Conservation (phyloP, 2,888 invertebrate genomes). For the Lobophora halterata region DNA sequence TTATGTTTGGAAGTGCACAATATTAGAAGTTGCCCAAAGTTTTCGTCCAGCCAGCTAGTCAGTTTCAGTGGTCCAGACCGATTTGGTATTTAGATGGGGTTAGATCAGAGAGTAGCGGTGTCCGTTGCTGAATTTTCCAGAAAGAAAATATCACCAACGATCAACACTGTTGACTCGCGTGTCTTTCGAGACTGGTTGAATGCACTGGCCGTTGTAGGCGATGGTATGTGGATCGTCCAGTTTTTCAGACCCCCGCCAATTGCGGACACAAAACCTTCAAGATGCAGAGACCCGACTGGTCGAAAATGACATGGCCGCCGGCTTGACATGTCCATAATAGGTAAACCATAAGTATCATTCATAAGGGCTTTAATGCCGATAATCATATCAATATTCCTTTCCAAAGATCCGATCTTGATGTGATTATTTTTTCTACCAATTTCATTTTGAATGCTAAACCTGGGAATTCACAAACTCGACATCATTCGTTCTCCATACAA, state of each 20-base stretch:
- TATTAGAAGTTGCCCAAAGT: constrained; percentile 39
- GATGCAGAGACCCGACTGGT: constrained; percentile 72
- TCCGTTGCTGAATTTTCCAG: constrained; percentile 77
- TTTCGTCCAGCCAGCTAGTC: constrained; percentile 46
- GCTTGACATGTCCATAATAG: constrained; percentile 75
- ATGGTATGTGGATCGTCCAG: constrained; percentile 81
- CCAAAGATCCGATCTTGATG: constrained; percentile 46
- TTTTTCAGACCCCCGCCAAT: constrained; percentile 79
- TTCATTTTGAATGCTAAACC: constrained; percentile 26
- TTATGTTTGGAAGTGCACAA: constrained; percentile 34
- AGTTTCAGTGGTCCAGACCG: constrained; percentile 58
- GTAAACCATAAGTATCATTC: constrained; percentile 81
- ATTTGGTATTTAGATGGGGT: constrained; percentile 55
- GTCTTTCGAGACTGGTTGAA: constrained; percentile 64
- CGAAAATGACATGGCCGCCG: constrained; percentile 72
- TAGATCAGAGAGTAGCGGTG: constrained; percentile 67
- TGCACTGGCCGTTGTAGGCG: constrained; percentile 77
- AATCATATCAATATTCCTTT: constrained; percentile 56
- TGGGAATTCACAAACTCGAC: constrained; percentile 22
- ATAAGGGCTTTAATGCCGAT: constrained; percentile 71
- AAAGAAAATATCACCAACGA: constrained; percentile 72
- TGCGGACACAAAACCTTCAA: constrained; percentile 72
- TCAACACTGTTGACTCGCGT: constrained; percentile 64
- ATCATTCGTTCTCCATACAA: constrained; percentile 20
- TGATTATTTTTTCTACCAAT: constrained; percentile 63